Conservation (phyloP, 2,888 invertebrate genomes). For the Morpho deidamia region DNA sequence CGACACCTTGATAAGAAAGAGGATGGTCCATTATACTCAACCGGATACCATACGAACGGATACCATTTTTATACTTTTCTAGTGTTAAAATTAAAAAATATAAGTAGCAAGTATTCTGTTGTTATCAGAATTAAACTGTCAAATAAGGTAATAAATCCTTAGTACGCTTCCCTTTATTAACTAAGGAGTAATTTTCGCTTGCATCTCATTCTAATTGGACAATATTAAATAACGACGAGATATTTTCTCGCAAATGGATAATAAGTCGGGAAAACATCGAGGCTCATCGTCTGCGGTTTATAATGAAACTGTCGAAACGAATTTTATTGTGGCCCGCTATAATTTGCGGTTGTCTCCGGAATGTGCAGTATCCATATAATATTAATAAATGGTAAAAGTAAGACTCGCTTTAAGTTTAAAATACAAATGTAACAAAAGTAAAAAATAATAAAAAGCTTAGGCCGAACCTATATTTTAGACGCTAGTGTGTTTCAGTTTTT, state of each 20-base stretch:
- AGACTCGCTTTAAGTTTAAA: no score
- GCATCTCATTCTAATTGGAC: constrained; percentile 17
- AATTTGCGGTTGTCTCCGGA: constrained; percentile 52
- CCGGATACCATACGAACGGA: no score
- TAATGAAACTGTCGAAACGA: constrained; percentile 56
- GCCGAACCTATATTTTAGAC: no score
- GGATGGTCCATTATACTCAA: no score
- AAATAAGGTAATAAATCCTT: background rate
- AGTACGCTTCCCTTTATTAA: background rate
- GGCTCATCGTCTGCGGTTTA: constrained; percentile 54
- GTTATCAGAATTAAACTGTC: background rate
- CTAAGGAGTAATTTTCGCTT: background rate
- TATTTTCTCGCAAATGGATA: constrained; percentile 22
- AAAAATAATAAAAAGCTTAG: no score
- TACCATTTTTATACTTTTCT: no score
- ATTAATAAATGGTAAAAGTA: constrained; percentile 3
- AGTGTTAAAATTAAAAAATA: no score
- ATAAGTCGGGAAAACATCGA: constrained; percentile 35
- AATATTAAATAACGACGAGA: constrained; percentile 22
- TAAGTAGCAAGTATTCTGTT: no score
- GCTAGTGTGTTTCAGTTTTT: no score
- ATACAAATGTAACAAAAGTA: no score
- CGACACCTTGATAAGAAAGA: no score
- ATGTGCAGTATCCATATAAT: constrained; percentile 22
- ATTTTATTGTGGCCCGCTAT: constrained; percentile 51